Evolutionary conservation across 1,140 invertebrate species (phyloP).

Genomic region (Solen grandis): DNA sequence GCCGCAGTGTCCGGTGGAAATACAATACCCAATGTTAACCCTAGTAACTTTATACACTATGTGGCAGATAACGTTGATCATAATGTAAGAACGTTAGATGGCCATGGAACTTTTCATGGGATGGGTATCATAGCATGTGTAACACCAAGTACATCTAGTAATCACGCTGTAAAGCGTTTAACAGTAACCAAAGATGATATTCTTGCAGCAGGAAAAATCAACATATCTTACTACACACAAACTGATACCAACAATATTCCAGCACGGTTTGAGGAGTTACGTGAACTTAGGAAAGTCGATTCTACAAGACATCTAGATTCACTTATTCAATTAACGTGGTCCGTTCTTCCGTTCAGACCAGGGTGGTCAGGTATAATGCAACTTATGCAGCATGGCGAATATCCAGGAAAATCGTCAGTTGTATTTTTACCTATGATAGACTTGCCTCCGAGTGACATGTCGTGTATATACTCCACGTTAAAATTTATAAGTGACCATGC

Average conservation of each 20-base stretch:
- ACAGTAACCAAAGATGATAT: neutral
- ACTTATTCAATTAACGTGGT: slow-evolving; percentile 13
- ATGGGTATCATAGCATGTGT: slow-evolving; percentile 57
- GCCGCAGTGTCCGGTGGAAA: slow-evolving; percentile 34
- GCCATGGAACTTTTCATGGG: slow-evolving; percentile 51
- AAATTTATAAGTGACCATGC: slow-evolving; percentile 59
- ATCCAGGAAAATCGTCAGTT: slow-evolving; percentile 63
- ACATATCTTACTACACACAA: neutral
- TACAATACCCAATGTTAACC: neutral
- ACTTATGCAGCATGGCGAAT: slow-evolving; percentile 37
- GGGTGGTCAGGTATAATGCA: slow-evolving; percentile 57
- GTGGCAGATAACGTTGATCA: slow-evolving; percentile 62
- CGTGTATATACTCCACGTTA: slow-evolving; percentile 70
- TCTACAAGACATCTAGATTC: neutral
- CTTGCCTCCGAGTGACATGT: slow-evolving; percentile 64
- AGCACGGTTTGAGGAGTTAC: neutral
- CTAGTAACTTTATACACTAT: slow-evolving; percentile 47
- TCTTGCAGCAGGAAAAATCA: neutral
- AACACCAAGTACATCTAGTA: slow-evolving; percentile 10
- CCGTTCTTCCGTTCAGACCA: neutral
- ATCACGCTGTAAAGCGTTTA: neutral
- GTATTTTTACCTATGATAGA: slow-evolving; percentile 70
- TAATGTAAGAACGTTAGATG: slow-evolving; percentile 55
- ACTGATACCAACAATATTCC: neutral
- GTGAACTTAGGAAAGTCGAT: neutral